Base-by-base conservation (phyloP, 1,140 invertebrate species). In the Hirudo medicinalis region DNA sequence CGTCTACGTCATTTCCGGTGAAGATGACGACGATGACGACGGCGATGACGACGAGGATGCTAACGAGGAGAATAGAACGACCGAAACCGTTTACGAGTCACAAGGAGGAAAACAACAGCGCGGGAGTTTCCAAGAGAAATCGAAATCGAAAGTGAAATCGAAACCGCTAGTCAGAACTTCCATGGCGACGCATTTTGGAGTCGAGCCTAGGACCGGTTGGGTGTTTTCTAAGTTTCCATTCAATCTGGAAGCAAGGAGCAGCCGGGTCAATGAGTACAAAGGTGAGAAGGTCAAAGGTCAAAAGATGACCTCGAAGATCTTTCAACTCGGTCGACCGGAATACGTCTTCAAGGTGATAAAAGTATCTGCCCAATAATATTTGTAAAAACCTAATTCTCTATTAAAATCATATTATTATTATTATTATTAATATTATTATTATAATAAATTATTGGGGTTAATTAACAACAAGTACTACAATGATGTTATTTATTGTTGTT, bases 1-100 rank as follows among this genome's bases (percentile, higher is more conserved):
- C 27, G 82, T 82, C 54, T 94, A 91, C 77, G 84, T 80, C 25
- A 91, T 94, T 36, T 79, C 88, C 20, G 80, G 81, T 9, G 89
- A 89, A 25, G 49, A 60, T 32, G 36, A 75, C 73, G 43, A 72
- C 68, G 75, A 90, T 90, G 79, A 86, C 87, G 54, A 82, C 87
- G 71, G 55, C 40, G 53, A 70, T 67, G 27, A 19, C 19, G 20
- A 63, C 27, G 36, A 9, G 36, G 40, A 43, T 25, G 29, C 67
- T 72, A 29, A 66, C 40, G 54, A 55, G 19, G 22, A 63, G 43
- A 86, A 69, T 67, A 13, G 72, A 76, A 75, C 55, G 11, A 17
- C 15, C 43, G 43, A 49, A 49, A 49, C 43, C 15, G 43, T 49
- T 49, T 13, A 11, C 0, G 15, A 49, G 3, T 49, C 43, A 49